Evolutionary conservation across 2,888 invertebrate genomes (phyloP), one percentile per base, ranked within the genome.

Genomic region (Halictus quadricinctus): DNA sequence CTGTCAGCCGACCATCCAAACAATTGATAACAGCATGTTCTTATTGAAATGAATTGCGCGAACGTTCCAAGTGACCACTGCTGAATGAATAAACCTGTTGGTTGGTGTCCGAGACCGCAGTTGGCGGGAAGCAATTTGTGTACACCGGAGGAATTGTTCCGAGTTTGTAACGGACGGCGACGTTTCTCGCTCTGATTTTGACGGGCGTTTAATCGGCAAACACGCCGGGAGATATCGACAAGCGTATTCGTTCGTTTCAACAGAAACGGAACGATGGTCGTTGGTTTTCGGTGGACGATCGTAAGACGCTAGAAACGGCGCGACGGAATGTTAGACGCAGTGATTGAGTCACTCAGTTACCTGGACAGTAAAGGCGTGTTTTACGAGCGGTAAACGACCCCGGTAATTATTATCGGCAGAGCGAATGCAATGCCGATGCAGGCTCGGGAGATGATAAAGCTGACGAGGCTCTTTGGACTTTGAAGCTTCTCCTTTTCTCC

Each of bases 381-480:
- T 77, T 76, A 76, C 60, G 12, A 66, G 54, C 72, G 79, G 82
- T 84, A 80, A 88, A 60, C n/a, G 60, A 60, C 60, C 25, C 60
- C 25, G 25, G 25, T 60, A 60, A 60, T 60, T 60, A 60, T 60
- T 60, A 25, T 60, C 29, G 29, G 6, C 25, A 13, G 6, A 25
- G 25, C 0, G 25, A 64, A 88, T 79, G 86, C 80, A 88, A 90
- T 89, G 87, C 83, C 87, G 80, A 86, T 87, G 13, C 80, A 54
- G 66, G 76, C 66, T 69, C 80, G 54, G 36, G 69, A 83, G 79
- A 83, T 81, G 69, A 69, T 36, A 72, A 80, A 83, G 66, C 72
- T 76, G 75, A 69, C 70, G 66, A 50, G 78, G 78, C 54, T 69
- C 58, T 72, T 58, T 73, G 21, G 64, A 54, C 76, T 79, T 58